Evolutionary conservation across 2,113 vertebrate genomes (phyloP), one percentile per base, ranked within the genome.

Genomic region (Engraulis encrasicolus): DNA sequence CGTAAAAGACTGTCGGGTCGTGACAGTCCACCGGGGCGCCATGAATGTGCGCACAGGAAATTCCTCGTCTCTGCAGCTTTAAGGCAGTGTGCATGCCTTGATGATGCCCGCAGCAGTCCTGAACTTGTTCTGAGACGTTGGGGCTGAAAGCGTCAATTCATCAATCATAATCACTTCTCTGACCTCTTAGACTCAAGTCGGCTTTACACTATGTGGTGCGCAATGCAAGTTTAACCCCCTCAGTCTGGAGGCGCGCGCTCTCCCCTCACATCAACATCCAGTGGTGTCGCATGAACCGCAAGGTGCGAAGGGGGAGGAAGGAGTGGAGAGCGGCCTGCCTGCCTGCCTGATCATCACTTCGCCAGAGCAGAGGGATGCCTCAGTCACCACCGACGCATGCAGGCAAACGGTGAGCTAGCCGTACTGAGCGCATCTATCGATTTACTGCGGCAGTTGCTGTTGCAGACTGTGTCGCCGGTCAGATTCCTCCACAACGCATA

Each of bases 11-110:
- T 81, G 7, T 37, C 58, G 1, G 58, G 52, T 81, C 79, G 3
- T 78, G 80, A 71, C 83, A 81, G 7, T 84, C 45, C 54, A 20
- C 36, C 71, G 37, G 7, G 78, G 78, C 20, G 36, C 2, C n/a
- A n/a, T n/a, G n/a, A n/a, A n/a, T 0, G 0, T 23, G 23, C 50
- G 61, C 77, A 50, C 85, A 74, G 1, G n/a, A n/a, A 66, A 2
- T 14, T 66, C 74, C 66, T 34, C 71, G 0, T 54, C 34, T 50
- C 78, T 83, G 54, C 1, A 84, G 12, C 93, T 94, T 93, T 94
- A 93, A 94, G 89, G 86, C 78, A 87, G 27, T 31, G 18, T 45
- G 37, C 66, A 82, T 84, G 82, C 79, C 48, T 37, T 14, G 14
- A 79, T 80, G 36, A 81, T 85, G 36, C 23, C 88, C 88, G 89